phyloP scores from a whole-genome alignment of 23 tunicate species.

The Botrylloides violaceus region DNA sequence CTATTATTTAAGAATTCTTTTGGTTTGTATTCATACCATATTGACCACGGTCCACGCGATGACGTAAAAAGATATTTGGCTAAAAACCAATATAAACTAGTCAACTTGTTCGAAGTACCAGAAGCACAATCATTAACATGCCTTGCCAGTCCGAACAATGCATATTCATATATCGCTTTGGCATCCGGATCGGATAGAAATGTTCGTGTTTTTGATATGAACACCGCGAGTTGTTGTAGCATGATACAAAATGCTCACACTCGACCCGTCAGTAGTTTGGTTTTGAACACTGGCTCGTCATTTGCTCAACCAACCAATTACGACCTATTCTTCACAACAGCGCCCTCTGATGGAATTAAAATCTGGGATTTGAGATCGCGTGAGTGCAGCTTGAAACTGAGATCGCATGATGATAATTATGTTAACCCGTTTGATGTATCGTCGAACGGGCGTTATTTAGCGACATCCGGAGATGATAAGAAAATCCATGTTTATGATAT shows the following conservation, averaged over 20 bases:
- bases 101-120: constrained; percentile 29
- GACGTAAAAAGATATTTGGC: constrained; percentile 81
- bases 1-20: constrained; percentile 33
- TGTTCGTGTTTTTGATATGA: constrained; percentile 48
- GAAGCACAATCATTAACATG: constrained; percentile 44
- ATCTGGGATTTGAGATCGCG: constrained; percentile 57
- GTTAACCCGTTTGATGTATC: constrained; percentile 41
- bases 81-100: constrained; percentile 33
- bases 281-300: constrained; percentile 26
- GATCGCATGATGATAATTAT: constrained; percentile 21
- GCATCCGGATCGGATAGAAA: constrained; percentile 44
- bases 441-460: constrained; percentile 38
- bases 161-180: constrained; percentile 46
- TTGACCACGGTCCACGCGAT: constrained; percentile 43
- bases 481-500: constrained; percentile 23
- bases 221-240: constrained; percentile 8
- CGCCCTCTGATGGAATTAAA: constrained; percentile 65
- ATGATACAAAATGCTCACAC: constrained; percentile 38
- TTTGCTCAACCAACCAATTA: constrained; percentile 13
- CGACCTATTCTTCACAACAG: constrained; percentile 41
- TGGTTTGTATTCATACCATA: constrained; percentile 25
- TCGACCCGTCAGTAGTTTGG: constrained; percentile 26
- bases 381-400: constrained; percentile 39
- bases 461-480: constrained; percentile 39
- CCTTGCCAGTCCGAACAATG: constrained; percentile 41